These are phyloP conservation scores for Folsomia manolachei DNA, from an alignment of 2,888 invertebrate genomes.

Conservation along the genomic window DNA sequence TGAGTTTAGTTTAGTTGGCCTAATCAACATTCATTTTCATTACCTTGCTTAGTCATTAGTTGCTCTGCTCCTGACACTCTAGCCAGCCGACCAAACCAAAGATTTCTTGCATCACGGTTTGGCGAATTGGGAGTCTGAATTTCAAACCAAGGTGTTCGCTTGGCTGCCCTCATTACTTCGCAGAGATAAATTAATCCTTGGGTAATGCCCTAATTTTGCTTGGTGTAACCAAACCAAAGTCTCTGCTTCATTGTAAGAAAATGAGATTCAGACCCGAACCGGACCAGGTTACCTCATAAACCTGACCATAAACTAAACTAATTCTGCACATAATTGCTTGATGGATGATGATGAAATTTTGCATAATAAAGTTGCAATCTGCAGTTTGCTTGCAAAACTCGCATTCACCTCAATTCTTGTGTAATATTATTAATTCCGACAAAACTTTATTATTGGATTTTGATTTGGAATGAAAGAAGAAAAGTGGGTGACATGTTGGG, in stretches of 20 bases:
- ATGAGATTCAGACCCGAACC: neutral
- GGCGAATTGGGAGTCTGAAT: too few relatives aligned
- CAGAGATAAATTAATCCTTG: conserved; percentile 18
- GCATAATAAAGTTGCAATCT: too few relatives aligned
- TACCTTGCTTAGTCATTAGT: neutral
- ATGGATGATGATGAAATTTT: neutral
- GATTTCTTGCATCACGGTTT: too few relatives aligned
- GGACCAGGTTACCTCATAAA: too few relatives aligned
- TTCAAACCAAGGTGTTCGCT: neutral
- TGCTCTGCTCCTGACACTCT: neutral
- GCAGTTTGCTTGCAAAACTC: too few relatives aligned
- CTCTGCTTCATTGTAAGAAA: neutral
- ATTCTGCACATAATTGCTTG: neutral
- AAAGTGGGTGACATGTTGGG: too few relatives aligned
- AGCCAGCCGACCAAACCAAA: neutral
- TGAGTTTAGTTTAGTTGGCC: neutral
- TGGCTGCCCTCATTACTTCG: conserved; percentile 16
- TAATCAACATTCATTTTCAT: conserved; percentile 24
- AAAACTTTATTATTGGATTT: too few relatives aligned
- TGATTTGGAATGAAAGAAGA: too few relatives aligned
- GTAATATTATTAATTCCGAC: too few relatives aligned
- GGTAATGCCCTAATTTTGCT: neutral
- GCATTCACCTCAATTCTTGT: too few relatives aligned
- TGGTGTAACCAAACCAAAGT: neutral
- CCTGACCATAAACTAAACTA: neutral